Evolutionary conservation across 2,888 invertebrate species (phyloP), one percentile per base, ranked within the genome.

Genomic region (Heliconius aoede): DNA sequence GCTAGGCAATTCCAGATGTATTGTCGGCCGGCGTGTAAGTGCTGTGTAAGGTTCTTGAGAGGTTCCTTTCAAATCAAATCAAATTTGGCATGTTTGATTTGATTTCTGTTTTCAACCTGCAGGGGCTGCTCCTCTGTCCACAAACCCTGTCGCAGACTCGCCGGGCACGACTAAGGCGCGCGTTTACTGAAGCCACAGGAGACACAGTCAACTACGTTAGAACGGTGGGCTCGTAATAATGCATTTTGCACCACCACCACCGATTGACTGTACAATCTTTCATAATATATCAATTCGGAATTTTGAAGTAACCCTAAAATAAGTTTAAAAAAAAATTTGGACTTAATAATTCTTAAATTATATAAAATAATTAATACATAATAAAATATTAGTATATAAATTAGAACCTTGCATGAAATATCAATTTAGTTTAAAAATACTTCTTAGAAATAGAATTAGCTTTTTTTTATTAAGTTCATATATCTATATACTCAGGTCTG

Each of bases 71-170:
- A 85, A 89, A 89, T 89, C 89, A 88, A 90, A 89, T 90, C 89
- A 90, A 90, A 87, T 84, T 77, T 79, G 76, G 74, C 77, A 81
- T 82, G 78, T 89, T 89, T 89, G 90, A 87, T 90, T 90, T 89
- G 90, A 88, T 90, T 89, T 87, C 81, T 90, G 83, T 92, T 93
- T 92, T 90, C 90, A 87, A 90, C 89, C 92, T 89, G 87, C 96
- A 97, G 96, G 97, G 97, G 90, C 96, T 97, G 95, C 97, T 98
- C 93, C 97, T 97, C 95, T 97, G 97, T 95, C 97, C 98, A 89
- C 97, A 97, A 95, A 97, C 97, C 92, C 96, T 98, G 96, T 97
- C 97, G 95, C 97, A 97, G 95, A 96, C 96, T 89, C 97, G 98
- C 89, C 96, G 97, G 88, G 96, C 97, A 90, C 96, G 97, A 89